Conservation (phyloP, 2,797 vertebrate species). For the Halcyon chelicuti region DNA sequence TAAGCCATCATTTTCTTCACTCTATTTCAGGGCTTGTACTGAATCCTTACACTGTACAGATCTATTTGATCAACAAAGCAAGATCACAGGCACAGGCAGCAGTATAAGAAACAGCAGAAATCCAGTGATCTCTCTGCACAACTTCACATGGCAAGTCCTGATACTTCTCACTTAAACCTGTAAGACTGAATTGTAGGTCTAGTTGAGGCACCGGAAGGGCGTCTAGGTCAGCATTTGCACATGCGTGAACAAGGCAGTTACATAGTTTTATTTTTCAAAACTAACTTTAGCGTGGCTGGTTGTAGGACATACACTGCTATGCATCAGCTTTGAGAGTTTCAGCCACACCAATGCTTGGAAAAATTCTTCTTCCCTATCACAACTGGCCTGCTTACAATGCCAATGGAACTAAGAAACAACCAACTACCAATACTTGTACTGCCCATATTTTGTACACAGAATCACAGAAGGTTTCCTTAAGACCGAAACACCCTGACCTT, state of each 20-base stretch:
- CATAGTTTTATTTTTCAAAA: background rate
- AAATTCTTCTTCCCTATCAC: background rate
- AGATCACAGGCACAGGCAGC: background rate
- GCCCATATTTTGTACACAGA: background rate
- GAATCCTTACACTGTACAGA: background rate
- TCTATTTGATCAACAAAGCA: background rate
- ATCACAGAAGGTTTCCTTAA: too few species aligned
- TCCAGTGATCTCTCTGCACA: background rate
- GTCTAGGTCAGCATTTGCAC: background rate
- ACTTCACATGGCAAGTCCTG: background rate
- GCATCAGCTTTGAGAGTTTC: background rate
- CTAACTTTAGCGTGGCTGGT: background rate
- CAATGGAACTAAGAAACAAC: background rate
- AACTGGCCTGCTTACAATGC: background rate
- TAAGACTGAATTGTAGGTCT: background rate
- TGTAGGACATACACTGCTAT: background rate
- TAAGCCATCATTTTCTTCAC: background rate
- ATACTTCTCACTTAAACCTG: background rate
- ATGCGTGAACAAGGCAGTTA: background rate
- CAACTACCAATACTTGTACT: background rate
- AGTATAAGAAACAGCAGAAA: background rate
- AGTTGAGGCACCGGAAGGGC: background rate
- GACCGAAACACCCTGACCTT: too few species aligned
- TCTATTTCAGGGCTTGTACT: background rate
- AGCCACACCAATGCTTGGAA: background rate